A percentile compares a stretch with the other conserved stretches of the same genome.
Evolutionary conservation across 2,113 vertebrate species (phyloP).

Genomic region (Eudorcas thomsonii): DNA sequence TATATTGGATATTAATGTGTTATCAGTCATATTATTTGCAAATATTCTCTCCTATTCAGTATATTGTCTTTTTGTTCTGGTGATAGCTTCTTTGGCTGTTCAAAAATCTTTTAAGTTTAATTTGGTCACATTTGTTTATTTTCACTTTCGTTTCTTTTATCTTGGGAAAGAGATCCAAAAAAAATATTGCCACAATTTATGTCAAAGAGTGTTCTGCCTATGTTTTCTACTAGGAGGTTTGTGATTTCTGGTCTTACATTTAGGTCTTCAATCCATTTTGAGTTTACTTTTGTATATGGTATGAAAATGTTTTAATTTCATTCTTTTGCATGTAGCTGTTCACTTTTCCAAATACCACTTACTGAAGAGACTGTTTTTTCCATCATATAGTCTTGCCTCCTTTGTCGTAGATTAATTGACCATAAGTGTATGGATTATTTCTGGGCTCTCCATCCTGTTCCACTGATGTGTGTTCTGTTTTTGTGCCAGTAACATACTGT

Average conservation of each 20-base stretch:
- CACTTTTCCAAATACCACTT: neutral
- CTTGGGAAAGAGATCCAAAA: neutral
- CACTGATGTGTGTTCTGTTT: neutral
- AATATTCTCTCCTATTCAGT: neutral
- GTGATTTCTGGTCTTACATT: neutral
- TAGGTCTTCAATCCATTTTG: neutral
- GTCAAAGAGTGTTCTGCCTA: neutral
- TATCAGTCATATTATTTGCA: neutral
- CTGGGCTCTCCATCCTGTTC: neutral
- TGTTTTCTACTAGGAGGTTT: neutral
- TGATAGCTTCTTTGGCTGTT: neutral
- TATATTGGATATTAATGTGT: neutral
- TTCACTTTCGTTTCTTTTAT: neutral
- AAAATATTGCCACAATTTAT: neutral
- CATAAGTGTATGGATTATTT: neutral
- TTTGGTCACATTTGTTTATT: neutral
- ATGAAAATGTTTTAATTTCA: neutral
- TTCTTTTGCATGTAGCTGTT: neutral
- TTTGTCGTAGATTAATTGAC: neutral
- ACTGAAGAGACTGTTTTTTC: neutral
- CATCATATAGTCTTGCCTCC: neutral
- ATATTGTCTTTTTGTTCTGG: neutral
- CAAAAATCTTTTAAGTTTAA: neutral
- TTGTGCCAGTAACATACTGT: neutral
- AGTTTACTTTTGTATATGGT: neutral